Percentiles rank a stretch among this genome's conserved stretches.
Conservation (phyloP, 1,140 invertebrate genomes). For the Pseudomyrmex dendroicus region DNA sequence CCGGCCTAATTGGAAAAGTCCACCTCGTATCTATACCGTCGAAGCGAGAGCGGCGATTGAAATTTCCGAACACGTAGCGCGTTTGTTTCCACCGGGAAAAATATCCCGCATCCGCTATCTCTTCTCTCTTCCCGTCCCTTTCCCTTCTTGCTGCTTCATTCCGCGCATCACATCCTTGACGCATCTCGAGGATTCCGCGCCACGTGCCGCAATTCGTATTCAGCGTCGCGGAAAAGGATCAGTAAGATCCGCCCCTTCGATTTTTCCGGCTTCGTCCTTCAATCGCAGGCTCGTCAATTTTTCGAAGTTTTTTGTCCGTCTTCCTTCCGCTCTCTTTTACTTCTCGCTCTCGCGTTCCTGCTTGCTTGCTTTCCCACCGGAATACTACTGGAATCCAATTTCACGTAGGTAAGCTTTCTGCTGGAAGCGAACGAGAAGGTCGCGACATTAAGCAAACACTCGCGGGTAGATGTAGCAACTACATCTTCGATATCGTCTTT, state of each 20-base stretch:
- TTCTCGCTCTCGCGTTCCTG: background rate
- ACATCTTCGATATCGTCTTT: slow-evolving; percentile 37
- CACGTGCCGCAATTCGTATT: slow-evolving; percentile 71
- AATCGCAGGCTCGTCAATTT: slow-evolving; percentile 7
- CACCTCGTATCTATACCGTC: slow-evolving; percentile 55
- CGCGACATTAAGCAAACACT: slow-evolving; percentile 50
- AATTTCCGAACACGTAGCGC: slow-evolving; percentile 79
- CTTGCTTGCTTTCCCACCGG: background rate
- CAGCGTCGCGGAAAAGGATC: slow-evolving; percentile 42
- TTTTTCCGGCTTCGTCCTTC: slow-evolving; percentile 11
- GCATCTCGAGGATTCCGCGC: slow-evolving; percentile 45
- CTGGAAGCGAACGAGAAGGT: slow-evolving; percentile 21
- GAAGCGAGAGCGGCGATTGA: slow-evolving; percentile 62
- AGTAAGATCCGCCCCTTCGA: slow-evolving; percentile 32
- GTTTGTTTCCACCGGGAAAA: slow-evolving; percentile 77
- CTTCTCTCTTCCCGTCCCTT: background rate
- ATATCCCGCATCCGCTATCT: slow-evolving; percentile 59
- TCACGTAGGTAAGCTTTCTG: slow-evolving; percentile 15
- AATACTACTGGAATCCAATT: slow-evolving; percentile 49
- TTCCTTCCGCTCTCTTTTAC: background rate
- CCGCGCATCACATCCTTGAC: slow-evolving; percentile 12
- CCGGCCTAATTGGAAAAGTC: slow-evolving; percentile 81
- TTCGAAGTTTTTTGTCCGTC: slow-evolving; percentile 1
- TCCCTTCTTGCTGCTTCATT: slow-evolving; percentile 4
- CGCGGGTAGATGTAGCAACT: slow-evolving; percentile 10